Percentiles rank a stretch among this genome's conserved stretches.
Conservation (phyloP, 1,140 invertebrate species). For the Ips nitidus region DNA sequence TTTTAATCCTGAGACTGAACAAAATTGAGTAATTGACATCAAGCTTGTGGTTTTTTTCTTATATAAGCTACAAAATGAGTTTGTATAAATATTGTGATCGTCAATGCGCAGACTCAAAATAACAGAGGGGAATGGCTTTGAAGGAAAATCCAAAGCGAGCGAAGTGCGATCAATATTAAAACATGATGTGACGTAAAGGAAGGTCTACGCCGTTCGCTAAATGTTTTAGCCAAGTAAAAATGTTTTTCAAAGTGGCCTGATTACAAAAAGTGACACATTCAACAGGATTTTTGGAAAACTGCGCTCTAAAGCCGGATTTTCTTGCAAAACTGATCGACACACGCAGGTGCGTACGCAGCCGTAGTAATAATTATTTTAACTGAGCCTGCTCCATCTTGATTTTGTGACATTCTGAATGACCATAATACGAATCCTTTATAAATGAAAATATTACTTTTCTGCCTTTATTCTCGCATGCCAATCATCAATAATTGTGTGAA, state of each 20-base stretch:
- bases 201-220: slow-evolving; percentile 44
- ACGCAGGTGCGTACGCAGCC: slow-evolving; percentile 90
- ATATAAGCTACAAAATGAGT: no score
- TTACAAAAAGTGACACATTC: slow-evolving; percentile 43
- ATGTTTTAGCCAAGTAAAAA: slow-evolving; percentile 44
- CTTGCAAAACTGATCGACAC: slow-evolving; percentile 56
- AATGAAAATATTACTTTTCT: slow-evolving; percentile 37
- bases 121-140: slow-evolving; percentile 47
- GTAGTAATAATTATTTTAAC: slow-evolving; percentile 73
- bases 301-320: slow-evolving; percentile 49
- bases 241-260: slow-evolving; percentile 31
- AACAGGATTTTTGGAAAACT: slow-evolving; percentile 42
- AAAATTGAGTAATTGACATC: no score
- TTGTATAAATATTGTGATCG: no score
- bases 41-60: no score
- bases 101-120: slow-evolving; percentile 47
- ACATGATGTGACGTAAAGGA: slow-evolving; percentile 51
- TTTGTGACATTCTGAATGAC: background rate
- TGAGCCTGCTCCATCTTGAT: slow-evolving; percentile 71
- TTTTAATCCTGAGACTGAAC: no score
- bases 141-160: slow-evolving; percentile 47
- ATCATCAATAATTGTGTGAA: slow-evolving; percentile 1
- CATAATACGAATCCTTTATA: no score
- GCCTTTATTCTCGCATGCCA: slow-evolving; percentile 17
- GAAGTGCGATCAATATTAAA: slow-evolving; percentile 51